Evolutionary conservation across 2,888 invertebrate species (phyloP).

Genomic region (Adelognathus sp.): DNA sequence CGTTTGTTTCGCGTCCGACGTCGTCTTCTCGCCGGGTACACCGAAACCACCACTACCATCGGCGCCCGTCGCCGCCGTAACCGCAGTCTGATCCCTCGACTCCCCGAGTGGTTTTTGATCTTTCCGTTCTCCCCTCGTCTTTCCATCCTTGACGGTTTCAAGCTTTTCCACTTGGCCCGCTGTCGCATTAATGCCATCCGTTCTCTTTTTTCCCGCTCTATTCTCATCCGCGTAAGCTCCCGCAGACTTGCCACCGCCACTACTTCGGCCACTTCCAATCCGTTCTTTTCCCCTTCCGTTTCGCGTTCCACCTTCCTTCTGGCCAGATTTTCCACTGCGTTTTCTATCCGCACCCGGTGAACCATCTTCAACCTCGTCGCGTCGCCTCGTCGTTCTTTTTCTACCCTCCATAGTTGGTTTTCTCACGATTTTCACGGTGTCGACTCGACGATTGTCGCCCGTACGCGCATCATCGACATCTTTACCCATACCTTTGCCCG

Average conservation of each 20-base stretch:
- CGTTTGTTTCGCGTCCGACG: neutral
- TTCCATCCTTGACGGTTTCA: neutral
- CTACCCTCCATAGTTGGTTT: neutral
- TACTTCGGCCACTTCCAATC: neutral
- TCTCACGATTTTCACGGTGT: neutral
- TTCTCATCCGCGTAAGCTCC: neutral
- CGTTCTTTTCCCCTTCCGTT: neutral
- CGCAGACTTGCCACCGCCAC: neutral
- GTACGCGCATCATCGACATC: neutral
- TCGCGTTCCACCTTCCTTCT: neutral
- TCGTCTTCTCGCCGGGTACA: neutral
- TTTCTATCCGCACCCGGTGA: neutral
- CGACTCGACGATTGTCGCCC: neutral
- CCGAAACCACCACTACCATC: constrained; percentile 7
- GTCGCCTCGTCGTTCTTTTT: neutral
- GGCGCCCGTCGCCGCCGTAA: neutral
- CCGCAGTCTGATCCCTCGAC: constrained; percentile 7
- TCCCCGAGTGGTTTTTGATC: constrained; percentile 14
- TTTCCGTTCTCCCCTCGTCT: neutral
- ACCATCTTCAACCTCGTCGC: neutral
- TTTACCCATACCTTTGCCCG: neutral
- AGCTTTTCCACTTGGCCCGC: neutral
- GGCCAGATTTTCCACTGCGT: neutral
- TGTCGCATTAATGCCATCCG: neutral
- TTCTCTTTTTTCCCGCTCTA: neutral